Base-by-base conservation (phyloP, 2,888 invertebrate genomes). In the Tachystola acroxantha region DNA sequence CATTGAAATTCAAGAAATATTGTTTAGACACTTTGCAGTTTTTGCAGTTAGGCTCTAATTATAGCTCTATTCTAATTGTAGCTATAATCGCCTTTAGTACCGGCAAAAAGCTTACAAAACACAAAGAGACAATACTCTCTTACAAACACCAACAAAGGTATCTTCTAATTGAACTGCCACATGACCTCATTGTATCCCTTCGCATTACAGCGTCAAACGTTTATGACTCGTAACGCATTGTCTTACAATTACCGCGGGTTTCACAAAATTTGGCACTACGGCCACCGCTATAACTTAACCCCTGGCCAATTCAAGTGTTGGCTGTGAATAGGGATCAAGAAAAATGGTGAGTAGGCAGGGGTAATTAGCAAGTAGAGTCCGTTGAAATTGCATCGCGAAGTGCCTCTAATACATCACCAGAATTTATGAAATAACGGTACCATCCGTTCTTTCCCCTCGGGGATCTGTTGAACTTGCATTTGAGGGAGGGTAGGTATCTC, bases 201-300 rank as follows among this genome's bases (percentile, higher is more conserved):
- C 62, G 53, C 72, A 65, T 53, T 57, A 59, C 63, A 60, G 61
- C 74, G 71, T 67, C 74, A 70, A 76, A 55, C 60, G 59, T 68
- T 76, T 72, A 78, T 72, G 73, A 75, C 65, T 73, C 70, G 64
- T 54, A 64, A 57, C 64, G 69, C 78, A 77, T 82, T 81, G 82
- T 81, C 71, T 79, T 71, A 58, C 72, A 80, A 80, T 80, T 81
- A 81, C 70, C 71, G 54, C 57, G 50, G 63, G 68, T 72, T 77
- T 72, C 75, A 77, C 68, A 69, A 81, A 79, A 76, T 82, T 82
- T 78, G 80, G 80, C 80, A 74, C 72, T 67, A 52, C 48, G 40
- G 46, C 37, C 39, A 52, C 79, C 72, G 69, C 7, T 11, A 1
- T 32, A 7, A 9, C 22, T 13, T 2, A 10, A 37, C 33, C 33